Conservation (phyloP, 2,797 vertebrate species). For the Amniataba percoides region DNA sequence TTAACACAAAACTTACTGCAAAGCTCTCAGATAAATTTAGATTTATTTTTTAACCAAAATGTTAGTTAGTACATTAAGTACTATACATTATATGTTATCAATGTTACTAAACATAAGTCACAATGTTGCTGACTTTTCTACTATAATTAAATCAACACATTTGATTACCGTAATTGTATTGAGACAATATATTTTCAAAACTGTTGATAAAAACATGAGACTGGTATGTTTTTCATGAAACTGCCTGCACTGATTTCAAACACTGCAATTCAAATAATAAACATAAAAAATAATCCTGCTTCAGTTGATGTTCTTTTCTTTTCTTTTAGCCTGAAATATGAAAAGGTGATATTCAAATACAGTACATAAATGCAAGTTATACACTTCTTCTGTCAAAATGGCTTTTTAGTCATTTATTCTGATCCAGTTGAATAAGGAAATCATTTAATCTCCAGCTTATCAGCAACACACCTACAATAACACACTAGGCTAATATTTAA, state of each 20-base stretch:
- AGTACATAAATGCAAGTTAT: not conserved
- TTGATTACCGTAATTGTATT: not conserved
- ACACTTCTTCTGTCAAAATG: not conserved
- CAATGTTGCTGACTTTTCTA: not conserved
- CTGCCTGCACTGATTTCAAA: constrained; percentile 26
- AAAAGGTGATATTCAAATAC: constrained; percentile 5
- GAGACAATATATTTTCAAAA: constrained; percentile 55
- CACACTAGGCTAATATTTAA: constrained; percentile 15
- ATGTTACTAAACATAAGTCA: not conserved
- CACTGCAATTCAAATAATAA: constrained; percentile 55
- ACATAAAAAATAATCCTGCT: constrained; percentile 27
- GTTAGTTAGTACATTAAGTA: not conserved
- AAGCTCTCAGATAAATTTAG: not conserved
- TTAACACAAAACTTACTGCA: not conserved
- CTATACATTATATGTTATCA: not conserved
- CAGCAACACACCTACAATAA: constrained; percentile 7
- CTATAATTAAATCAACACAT: constrained; percentile 23
- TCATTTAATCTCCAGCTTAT: not conserved
- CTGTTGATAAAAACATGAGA: constrained; percentile 51
- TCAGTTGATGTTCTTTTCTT: constrained; percentile 1
- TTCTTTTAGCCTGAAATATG: constrained; percentile 16
- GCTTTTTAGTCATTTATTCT: not conserved
- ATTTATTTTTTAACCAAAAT: not conserved
- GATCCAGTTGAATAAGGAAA: constrained; percentile 6
- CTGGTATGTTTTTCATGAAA: constrained; percentile 25